phyloP scores from a whole-genome alignment of 2,113 vertebrate genomes.

The Pelusios castaneus region DNA sequence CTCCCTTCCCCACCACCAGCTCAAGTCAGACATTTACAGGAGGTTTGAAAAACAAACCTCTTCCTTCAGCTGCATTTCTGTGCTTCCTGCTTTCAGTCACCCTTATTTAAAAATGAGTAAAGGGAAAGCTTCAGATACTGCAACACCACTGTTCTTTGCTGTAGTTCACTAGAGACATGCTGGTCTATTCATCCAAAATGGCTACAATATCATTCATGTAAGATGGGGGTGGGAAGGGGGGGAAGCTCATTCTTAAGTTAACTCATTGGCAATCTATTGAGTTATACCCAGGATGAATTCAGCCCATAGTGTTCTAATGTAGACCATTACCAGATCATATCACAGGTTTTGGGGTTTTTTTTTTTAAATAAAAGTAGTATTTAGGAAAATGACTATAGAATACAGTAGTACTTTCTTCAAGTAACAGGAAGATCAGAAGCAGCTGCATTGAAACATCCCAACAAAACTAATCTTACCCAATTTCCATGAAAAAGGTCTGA shows the following conservation, averaged over 20 bases:
- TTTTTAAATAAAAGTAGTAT: background rate
- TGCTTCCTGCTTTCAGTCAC: background rate
- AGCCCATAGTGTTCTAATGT: fast-evolving
- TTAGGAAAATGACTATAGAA: background rate
- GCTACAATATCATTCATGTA: background rate
- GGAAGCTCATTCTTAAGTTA: background rate
- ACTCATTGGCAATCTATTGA: background rate
- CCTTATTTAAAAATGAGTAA: background rate
- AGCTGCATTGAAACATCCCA: background rate
- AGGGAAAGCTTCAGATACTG: background rate
- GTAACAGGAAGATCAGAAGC: background rate
- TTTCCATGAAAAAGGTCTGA: background rate
- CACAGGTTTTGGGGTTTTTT: background rate
- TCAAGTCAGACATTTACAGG: background rate
- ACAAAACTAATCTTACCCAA: background rate
- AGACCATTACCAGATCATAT: background rate
- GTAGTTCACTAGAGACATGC: background rate
- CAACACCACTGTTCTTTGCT: background rate
- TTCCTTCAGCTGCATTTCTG: background rate
- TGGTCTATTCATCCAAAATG: background rate
- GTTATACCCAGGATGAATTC: background rate
- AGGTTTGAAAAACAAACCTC: background rate
- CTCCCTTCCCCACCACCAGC: background rate
- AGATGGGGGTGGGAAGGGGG: background rate
- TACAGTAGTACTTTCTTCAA: background rate